Evolutionary conservation across 2,113 vertebrate species (phyloP), one percentile per base, ranked within the genome.

Genomic region (Coturnix japonica): DNA sequence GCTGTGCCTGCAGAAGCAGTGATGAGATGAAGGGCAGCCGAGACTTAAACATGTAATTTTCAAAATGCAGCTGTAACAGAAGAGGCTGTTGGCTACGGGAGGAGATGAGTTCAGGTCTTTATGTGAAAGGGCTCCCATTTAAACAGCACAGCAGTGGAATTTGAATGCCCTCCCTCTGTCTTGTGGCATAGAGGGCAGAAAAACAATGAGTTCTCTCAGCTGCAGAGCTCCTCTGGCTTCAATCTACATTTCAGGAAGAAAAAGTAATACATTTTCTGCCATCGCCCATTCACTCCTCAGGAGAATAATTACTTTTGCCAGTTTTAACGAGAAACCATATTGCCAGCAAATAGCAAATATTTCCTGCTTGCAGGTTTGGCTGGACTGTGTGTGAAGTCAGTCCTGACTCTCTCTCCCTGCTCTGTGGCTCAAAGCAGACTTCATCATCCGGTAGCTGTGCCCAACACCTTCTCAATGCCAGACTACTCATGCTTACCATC

Each of bases 401-500:
- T 7, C n/a, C 54, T 15, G 49, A 4, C 31, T 13, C 54, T 19
- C 37, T 35, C 17, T 0, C 46, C 46, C 53, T 26, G 2, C 23
- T 30, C 51, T 15, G 5, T 0, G 0, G 33, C 9, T 77, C 65
- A 4, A 57, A 33, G 43, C 18, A 49, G 33, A 13, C 14, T 33
- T 49, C 26, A 23, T 16, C 30, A 35, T 31, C 26, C 19, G 12
- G 47, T 3, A 44, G 2, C 49, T 35, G 57, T 57, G 64, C 60
- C 72, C 9, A 5, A 7, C 57, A 4, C 43, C 4, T 0, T 13
- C 53, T 26, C 37, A 8, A 59, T 11, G 8, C 31, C 77, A 56
- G 21, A 2, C 46, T 31, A 21, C 2, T 1, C 0, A 6, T 8
- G 35, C 9, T 6, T 41, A 8, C 61, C 28, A 6, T 26, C 70